Evolutionary conservation across 2,113 vertebrate species (phyloP), one percentile per base, ranked within the genome.

Genomic region (human): DNA sequence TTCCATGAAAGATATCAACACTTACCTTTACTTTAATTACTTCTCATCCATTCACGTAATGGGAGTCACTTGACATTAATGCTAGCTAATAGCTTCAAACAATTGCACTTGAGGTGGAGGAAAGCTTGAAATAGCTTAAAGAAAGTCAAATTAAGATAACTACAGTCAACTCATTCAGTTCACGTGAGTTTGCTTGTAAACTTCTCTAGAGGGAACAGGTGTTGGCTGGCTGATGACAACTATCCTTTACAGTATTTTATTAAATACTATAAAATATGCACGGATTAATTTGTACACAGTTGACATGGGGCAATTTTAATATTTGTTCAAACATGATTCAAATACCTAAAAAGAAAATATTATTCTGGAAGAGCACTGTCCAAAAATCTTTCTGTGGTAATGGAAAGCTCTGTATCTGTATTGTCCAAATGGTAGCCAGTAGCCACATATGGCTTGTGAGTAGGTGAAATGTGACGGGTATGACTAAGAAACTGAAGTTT

Each of bases 1-100:
- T 96, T 82, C 83, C 55, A 76, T 72, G 90, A 90, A 92, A 79
- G 72, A 55, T 96, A 84, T 95, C 43, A 96, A 16, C 78, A 72
- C 27, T 89, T 75, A 43, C 43, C 57, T 96, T 97, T 82, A 20
- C 32, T 27, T 40, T 61, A 93, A 73, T 95, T 94, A 90, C 78
- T 76, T 94, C 83, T 91, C 22, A 78, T 75, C 92, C 84, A 90
- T 90, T 11, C 75, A 5, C 87, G 12, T 10, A 90, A 79, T 86
- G 38, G 97, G 92, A 61, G 2, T 16, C 3, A 25, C 57, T 98
- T 96, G 66, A 97, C 35, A 95, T 20, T 10, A 43, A n/a, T 81
- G 13, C 0, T 76, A 82, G 40, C 2, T 94, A 87, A 87, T 86
- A 22, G 6, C 10, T 89, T 55, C 3, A 32, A 78, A 22, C 5